A percentile compares a stretch with the other conserved stretches of the same genome.
Conservation (phyloP, 1,140 invertebrate genomes). For the Hycleus phaleratus region DNA sequence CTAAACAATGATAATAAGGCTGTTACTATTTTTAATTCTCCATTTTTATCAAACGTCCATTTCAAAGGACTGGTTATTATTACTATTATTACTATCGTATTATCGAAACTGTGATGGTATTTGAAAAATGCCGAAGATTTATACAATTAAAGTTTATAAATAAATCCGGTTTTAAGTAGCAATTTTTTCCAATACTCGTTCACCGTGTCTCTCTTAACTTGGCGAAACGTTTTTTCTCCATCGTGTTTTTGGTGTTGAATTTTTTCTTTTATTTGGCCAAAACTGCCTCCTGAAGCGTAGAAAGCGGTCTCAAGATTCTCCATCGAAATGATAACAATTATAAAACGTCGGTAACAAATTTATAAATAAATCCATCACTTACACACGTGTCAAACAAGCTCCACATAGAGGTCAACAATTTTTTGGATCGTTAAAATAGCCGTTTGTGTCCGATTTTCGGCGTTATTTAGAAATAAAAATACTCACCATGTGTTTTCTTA, state of each 20-base stretch:
- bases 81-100: too few relatives aligned
- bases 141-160: background rate
- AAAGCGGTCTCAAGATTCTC: background rate
- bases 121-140: background rate
- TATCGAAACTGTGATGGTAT: too few relatives aligned
- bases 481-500: constrained; percentile 19
- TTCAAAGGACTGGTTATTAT: too few relatives aligned
- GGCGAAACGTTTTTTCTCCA: background rate
- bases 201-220: background rate
- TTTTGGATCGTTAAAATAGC: background rate
- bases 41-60: too few relatives aligned
- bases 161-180: background rate
- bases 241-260: background rate
- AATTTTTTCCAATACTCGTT: background rate
- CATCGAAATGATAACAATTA: background rate
- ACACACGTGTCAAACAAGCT: constrained; percentile 7
- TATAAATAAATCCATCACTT: background rate
- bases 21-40: too few relatives aligned
- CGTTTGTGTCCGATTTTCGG: constrained; percentile 5
- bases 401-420: constrained; percentile 6
- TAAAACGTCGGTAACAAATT: background rate
- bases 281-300: background rate
- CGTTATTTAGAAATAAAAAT: background rate
- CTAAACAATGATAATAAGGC: too few relatives aligned
- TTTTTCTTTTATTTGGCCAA: background rate